Base-by-base conservation (phyloP, 2,113 vertebrate genomes). In the Nematolebias whitei region DNA sequence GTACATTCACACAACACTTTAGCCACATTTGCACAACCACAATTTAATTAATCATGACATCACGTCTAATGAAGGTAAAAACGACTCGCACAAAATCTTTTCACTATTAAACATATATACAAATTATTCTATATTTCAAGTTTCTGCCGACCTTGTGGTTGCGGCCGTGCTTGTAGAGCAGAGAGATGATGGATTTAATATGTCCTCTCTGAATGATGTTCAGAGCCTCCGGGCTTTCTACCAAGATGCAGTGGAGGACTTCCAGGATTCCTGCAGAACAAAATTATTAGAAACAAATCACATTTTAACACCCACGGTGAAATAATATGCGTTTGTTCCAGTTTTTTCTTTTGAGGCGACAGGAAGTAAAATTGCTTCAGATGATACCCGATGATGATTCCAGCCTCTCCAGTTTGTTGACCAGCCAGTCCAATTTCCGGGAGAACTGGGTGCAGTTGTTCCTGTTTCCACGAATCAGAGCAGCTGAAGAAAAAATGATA, bases 381-480 rank as follows among this genome's bases (percentile, higher is more conserved):
- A 32, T 20, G 22, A 62, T 91, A 99, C 97, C 97, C 94, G 97
- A 96, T 66, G 96, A 98, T 72, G 97, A 99, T 78, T 98, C 97
- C 86, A 98, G 84, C 83, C 96, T 93, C 85, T 99, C 97, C 82
- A 99, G 85, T 93, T 99, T 99, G 89, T 96, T 98, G 89, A 99
- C 94, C 62, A 99, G 86, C 97, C 97, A 99, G 64, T 98, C 96
- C 22, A 99, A 90, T 59, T 97, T 98, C 65, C 93, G 92, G 57
- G 97, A 98, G 91, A 99, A 98, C 74, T 98, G 96, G 58, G 97
- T 95, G 52, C 97, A 99, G 54, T 99, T 99, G 85, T 93, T 97
- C 87, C 97, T 93, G 89, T 99, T 98, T 51, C 97, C 97, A 80
- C 91, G 93, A 88, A 99, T 99, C 57, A 98, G 93, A 70, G 96